Percentiles rank a stretch among this genome's conserved stretches.
phyloP scores from a whole-genome alignment of 2,888 invertebrate species.

The Gryllus longicercus region DNA sequence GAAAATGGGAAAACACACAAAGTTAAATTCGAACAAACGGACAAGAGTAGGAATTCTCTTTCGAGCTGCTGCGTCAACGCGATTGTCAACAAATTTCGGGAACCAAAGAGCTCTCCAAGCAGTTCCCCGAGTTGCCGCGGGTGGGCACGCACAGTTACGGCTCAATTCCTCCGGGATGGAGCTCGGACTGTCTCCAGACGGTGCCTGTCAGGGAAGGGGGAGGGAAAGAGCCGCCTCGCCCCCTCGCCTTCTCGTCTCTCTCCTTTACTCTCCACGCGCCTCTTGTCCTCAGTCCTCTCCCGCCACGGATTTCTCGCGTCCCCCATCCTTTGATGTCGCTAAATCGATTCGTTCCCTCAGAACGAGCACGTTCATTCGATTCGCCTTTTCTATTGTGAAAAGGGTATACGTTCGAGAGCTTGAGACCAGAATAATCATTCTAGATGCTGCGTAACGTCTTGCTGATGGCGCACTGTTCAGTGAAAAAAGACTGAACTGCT shows the following conservation, averaged over 20 bases:
- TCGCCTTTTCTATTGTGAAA: not conserved
- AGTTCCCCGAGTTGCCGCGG: too few relatives aligned
- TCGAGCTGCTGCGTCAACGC: too few relatives aligned
- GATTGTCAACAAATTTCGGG: too few relatives aligned
- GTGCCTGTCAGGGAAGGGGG: too few relatives aligned
- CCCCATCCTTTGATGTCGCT: not conserved
- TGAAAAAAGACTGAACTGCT: too few relatives aligned
- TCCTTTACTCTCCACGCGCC: not conserved
- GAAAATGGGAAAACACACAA: too few relatives aligned
- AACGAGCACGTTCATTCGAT: not conserved
- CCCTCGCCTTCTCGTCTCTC: not conserved
- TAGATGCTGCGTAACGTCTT: not conserved
- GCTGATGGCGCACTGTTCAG: not conserved
- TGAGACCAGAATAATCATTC: not conserved
- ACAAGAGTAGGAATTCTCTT: too few relatives aligned
- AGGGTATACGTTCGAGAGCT: not conserved
- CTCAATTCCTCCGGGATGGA: too few relatives aligned
- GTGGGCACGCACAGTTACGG: too few relatives aligned
- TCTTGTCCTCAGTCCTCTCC: not conserved
- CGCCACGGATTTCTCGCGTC: not conserved
- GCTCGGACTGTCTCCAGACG: too few relatives aligned
- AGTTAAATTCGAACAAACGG: too few relatives aligned
- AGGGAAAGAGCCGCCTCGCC: not conserved
- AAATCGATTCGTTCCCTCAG: conserved; percentile 2
- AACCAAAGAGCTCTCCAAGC: too few relatives aligned